Base-by-base conservation (phyloP, 2,113 vertebrate genomes). In the Channa argus region DNA sequence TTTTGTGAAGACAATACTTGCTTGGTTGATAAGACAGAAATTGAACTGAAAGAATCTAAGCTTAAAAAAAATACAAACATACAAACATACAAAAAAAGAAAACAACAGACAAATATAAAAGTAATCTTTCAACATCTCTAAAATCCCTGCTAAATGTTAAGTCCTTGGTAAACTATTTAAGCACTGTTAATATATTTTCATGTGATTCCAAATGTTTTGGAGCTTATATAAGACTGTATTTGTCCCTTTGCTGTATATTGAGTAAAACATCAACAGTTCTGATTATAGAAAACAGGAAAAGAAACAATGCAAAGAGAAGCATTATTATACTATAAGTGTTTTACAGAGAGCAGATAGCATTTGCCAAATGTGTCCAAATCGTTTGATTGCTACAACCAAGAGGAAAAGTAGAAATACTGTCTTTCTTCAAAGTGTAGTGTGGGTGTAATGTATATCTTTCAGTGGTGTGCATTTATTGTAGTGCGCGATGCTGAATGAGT, bases 111-210 rank as follows among this genome's bases (percentile, higher is more conserved):
- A 55, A 54, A 53, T 7, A 1, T 68, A 51, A 68, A 60, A 38
- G 15, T 64, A 36, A 59, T 74, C 37, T 71, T 2, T 59, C 53
- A 33, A 84, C 85, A 45, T 86, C 63, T 91, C 51, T 72, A 80
- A 80, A 45, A 55, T 62, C 76, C 63, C 79, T 83, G 62, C 61
- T 93, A 71, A 92, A 92, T 93, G 90, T 93, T 90, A 69, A 75
- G 75, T 91, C 70, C 67, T 87, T 88, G 74, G 70, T 84, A 79
- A 88, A 72, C 62, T 86, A 15, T 86, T 86, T 89, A 92, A 89
- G 64, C 49, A 87, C 58, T 83, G 74, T 88, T 62, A 58, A 84
- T 90, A 83, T 80, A 91, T 90, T 87, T 85, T 70, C 67, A 70
- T 90, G 89, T 91, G 70, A 77, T 83, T 84, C 83, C 77, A 70